Evolutionary conservation across 1,140 invertebrate genomes (phyloP), one percentile per base, ranked within the genome.

Genomic region (Achroia grisella): DNA sequence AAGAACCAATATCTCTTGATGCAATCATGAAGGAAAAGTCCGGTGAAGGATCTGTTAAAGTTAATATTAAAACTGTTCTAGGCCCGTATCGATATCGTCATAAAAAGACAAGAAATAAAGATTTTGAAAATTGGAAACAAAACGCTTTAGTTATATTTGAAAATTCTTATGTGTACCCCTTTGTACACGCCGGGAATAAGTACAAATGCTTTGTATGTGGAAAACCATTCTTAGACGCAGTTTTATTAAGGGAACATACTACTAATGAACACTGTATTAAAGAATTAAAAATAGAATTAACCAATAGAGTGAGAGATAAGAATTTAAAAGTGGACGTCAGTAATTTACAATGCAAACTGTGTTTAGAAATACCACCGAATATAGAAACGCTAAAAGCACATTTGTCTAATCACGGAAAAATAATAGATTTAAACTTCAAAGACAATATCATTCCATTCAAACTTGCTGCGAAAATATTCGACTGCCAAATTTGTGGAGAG

Each of bases 371-470:
- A 23, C 44, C 48, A 14, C 12, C 35, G 8, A 50, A 68, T 50
- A 39, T 79, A 0, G 28, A 66, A 0, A 32, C 32, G 9, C 49
- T 82, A 12, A 79, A 80, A 57, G 29, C 36, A 8, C 78, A 82
- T 62, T 45, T 82, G 4, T 71, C 54, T 42, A 49, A 53, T 5
- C 75, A 82, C 11, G 66, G 67, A 0, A 70, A 71, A 37, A 40
- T 50, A 0, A 65, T 79, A n/a, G 59, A 76, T 9, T 48, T 57
- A 2, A 44, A 52, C n/a, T 53, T 49, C 11, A 48, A 74, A 39
- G 72, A 77, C 41, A 79, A 79, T 53, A 60, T 82, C 0, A 71
- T 82, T 15, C 78, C 78, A 0, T 79, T 74, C 23, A 77, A 76
- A 52, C 50, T 82, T 14, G 58, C 49, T 13, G 56, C 43, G 1